Percentiles rank a stretch among this genome's conserved stretches.
phyloP scores from a whole-genome alignment of 2,113 vertebrate genomes.

The Brachypodius melanocephalos region DNA sequence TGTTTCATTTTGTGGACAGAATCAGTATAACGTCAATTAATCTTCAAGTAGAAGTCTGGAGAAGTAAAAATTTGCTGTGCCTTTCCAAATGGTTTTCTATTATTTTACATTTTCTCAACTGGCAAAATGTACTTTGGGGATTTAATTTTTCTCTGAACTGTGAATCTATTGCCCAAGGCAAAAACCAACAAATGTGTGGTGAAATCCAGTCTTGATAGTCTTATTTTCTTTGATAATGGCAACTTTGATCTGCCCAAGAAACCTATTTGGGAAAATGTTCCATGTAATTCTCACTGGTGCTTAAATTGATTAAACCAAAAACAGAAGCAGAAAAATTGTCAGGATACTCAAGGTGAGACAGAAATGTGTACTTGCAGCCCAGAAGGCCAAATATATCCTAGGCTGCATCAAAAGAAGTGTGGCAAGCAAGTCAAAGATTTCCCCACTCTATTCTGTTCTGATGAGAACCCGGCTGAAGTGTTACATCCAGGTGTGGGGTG shows the following conservation, averaged over 20 bases:
- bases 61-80: neutral
- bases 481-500: neutral
- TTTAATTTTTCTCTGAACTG: neutral
- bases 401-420: neutral
- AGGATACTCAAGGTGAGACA: neutral
- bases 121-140: neutral
- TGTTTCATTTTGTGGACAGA: neutral
- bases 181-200: neutral
- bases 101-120: neutral
- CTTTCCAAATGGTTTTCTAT: neutral
- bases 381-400: neutral
- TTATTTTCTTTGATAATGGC: conserved; percentile 5
- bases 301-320: conserved; percentile 12
- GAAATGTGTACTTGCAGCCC: neutral
- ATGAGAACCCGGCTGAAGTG: neutral
- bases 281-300: neutral
- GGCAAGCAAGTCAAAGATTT: neutral
- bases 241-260: neutral
- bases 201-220: neutral
- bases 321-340: neutral
- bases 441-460: neutral
- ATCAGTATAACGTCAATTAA: neutral
- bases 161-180: conserved; percentile 5
- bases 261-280: neutral
- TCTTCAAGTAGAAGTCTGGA: neutral